phyloP scores from a whole-genome alignment of 2,113 vertebrate species.

The Nothobranchius kuhntae region DNA sequence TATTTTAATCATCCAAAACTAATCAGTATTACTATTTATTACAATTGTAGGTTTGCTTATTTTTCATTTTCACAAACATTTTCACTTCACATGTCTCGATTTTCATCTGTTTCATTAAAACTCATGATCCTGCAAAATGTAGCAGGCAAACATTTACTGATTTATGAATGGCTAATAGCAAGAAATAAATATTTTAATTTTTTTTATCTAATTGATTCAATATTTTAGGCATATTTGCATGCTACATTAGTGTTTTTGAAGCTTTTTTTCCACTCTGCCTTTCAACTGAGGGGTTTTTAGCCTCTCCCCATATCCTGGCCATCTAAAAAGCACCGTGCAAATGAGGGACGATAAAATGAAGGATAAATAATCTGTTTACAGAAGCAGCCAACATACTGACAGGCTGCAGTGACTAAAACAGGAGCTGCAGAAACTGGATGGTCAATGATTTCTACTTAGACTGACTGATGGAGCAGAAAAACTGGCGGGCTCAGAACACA shows the following conservation, averaged over 20 bases:
- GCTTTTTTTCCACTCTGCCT: no score
- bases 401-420: constrained; percentile 12
- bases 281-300: no score
- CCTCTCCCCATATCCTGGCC: no score
- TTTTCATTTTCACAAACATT: background rate
- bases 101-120: no score
- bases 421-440: constrained; percentile 12
- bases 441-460: constrained; percentile 39
- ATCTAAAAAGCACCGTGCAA: background rate
- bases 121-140: no score
- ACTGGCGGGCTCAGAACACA: constrained; percentile 14
- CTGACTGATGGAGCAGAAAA: constrained; percentile 38
- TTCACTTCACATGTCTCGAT: no score
- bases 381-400: background rate
- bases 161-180: background rate
- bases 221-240: no score
- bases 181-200: background rate
- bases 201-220: background rate
- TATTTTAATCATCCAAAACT: background rate
- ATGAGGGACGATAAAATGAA: background rate
- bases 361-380: background rate
- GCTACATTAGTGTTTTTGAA: no score
- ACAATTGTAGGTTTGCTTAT: background rate
- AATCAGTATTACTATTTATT: background rate
- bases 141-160: background rate